These are phyloP conservation scores for Catamblyrhynchus diadema DNA, from an alignment of 2,797 vertebrate genomes.

Conservation along the genomic window DNA sequence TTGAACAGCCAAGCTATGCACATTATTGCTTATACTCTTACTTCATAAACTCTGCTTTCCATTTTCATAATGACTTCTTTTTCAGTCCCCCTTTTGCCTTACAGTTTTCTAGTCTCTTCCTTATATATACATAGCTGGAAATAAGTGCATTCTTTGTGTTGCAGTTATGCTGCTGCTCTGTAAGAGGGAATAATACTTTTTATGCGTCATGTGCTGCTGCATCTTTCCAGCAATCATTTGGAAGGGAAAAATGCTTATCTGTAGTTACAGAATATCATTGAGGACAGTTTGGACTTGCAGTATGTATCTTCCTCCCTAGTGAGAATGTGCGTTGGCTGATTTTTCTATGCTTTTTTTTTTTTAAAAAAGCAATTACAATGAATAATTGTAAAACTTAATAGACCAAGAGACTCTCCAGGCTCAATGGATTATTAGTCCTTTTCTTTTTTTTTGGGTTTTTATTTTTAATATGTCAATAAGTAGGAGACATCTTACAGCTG, in stretches of 20 bases:
- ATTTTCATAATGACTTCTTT: slow-evolving; percentile 26
- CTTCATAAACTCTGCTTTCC: neutral
- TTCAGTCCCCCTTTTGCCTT: neutral
- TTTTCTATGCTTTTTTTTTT: neutral
- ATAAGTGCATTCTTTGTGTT: slow-evolving; percentile 1
- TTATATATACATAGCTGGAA: neutral
- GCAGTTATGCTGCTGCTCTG: neutral
- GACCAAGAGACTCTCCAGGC: slow-evolving; percentile 5
- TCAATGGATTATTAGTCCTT: neutral
- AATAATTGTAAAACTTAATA: slow-evolving; percentile 10
- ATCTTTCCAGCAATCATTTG: neutral
- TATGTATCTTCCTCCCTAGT: neutral
- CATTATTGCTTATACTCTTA: neutral
- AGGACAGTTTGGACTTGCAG: neutral
- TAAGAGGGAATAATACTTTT: neutral
- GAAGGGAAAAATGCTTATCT: neutral
- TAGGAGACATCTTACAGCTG: neutral
- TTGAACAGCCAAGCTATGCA: neutral
- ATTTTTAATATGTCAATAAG: slow-evolving; percentile 39
- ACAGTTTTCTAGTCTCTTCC: slow-evolving; percentile 12
- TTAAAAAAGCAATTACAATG: slow-evolving; percentile 25
- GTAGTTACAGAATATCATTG: neutral
- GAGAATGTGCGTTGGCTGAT: neutral
- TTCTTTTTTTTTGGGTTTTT: neutral
- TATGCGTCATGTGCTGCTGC: neutral